Conservation (phyloP, 2,888 invertebrate genomes). For the Nephrocerus scutellatus region DNA sequence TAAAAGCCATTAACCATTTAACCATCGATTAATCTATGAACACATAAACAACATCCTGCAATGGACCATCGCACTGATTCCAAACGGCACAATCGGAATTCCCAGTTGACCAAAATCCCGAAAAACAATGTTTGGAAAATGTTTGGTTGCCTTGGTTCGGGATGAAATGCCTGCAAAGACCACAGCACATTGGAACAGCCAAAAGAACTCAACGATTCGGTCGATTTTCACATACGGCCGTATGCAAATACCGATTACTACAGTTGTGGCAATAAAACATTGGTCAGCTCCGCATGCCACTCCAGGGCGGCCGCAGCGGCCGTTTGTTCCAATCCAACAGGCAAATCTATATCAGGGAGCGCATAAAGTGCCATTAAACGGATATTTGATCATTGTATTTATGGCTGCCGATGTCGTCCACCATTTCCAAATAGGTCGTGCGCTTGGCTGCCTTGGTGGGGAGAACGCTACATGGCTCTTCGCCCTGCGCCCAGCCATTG, state of each 20-base stretch:
- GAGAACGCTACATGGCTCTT: no score
- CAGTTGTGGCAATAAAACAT: conserved; percentile 21
- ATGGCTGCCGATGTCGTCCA: no score
- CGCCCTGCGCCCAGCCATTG: conserved; percentile 12
- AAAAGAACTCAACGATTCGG: conserved; percentile 10
- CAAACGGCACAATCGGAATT: no score
- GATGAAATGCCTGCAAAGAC: no score
- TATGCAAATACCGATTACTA: conserved; percentile 23
- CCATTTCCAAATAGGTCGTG: no score
- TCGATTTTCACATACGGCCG: conserved; percentile 10
- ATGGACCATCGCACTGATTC: no score
- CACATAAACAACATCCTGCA: conserved; percentile 17
- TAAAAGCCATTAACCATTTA: conserved; percentile 22
- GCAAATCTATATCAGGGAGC: conserved; percentile 8
- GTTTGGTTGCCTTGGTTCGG: no score
- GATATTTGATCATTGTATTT: conserved; percentile 28
- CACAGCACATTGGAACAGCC: no score
- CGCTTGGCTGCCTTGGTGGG: no score
- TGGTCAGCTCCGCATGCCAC: conserved; percentile 19
- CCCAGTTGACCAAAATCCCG: no score
- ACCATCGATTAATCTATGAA: conserved; percentile 21
- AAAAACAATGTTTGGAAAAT: no score
- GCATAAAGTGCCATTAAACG: conserved; percentile 26
- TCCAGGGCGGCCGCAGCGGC: conserved; percentile 19
- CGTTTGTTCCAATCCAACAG: conserved; percentile 23